A percentile compares a stretch with the other conserved stretches of the same genome.
phyloP scores from a whole-genome alignment of 2,113 vertebrate species.

The Gallinago media region DNA sequence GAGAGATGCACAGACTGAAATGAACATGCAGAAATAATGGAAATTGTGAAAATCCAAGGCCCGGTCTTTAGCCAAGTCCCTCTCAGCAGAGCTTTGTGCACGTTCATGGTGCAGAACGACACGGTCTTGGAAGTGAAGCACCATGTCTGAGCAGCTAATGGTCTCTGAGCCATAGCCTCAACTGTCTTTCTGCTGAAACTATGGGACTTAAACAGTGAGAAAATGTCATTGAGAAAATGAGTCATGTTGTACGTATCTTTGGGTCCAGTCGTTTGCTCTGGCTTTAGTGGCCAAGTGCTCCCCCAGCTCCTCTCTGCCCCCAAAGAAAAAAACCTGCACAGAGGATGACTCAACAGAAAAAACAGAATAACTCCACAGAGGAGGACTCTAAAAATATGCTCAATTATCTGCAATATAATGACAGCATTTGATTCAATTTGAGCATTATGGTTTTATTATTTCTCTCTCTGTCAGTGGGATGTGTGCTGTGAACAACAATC shows the following conservation, averaged over 20 bases:
- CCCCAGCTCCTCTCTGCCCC: accelerated
- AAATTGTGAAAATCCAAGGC: neutral
- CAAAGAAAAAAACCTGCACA: neutral
- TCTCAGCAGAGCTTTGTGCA: neutral
- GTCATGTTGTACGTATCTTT: neutral
- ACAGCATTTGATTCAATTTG: neutral
- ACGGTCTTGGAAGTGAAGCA: accelerated
- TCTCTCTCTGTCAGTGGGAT: constrained; percentile 26
- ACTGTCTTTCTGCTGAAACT: neutral
- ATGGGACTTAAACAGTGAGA: neutral
- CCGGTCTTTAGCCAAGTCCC: neutral
- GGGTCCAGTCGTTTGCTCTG: neutral
- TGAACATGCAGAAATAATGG: neutral
- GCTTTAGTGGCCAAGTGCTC: neutral
- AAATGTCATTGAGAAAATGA: neutral
- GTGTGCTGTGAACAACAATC: neutral
- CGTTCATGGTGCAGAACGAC: neutral
- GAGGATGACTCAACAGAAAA: neutral
- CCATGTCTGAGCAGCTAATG: neutral
- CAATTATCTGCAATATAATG: neutral
- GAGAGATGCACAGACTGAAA: neutral
- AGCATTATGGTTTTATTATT: neutral
- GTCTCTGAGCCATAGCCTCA: neutral
- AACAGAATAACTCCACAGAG: neutral
- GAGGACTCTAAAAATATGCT: neutral